Conservation (phyloP, 2,797 vertebrate species). For the Gymnothorax javanicus region DNA sequence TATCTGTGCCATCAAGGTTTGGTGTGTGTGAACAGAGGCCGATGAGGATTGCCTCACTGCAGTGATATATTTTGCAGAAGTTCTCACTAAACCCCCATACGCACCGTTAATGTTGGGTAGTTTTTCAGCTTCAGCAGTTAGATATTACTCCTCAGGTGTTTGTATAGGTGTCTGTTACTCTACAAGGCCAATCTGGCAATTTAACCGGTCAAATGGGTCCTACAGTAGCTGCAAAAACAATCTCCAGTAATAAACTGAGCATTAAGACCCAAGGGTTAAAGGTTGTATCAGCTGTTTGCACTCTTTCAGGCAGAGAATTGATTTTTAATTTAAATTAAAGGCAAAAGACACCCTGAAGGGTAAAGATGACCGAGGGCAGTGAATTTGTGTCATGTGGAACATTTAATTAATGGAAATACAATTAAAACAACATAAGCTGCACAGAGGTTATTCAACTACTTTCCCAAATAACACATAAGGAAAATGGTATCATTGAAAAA, state of each 20-base stretch:
- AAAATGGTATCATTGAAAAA: background rate
- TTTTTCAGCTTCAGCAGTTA: background rate
- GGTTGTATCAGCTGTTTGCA: background rate
- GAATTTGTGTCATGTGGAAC: background rate
- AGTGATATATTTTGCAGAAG: background rate
- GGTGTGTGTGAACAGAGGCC: background rate
- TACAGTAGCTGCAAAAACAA: background rate
- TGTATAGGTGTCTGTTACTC: background rate
- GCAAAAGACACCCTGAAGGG: background rate
- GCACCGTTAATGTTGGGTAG: background rate
- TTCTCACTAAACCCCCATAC: background rate
- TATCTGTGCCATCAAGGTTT: background rate
- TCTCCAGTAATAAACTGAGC: background rate
- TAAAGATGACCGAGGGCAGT: background rate
- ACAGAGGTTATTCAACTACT: background rate
- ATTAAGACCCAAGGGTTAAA: background rate
- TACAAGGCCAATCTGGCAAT: background rate
- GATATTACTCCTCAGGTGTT: background rate
- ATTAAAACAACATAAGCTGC: background rate
- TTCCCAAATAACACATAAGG: background rate
- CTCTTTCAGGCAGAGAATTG: background rate
- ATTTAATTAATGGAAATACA: background rate
- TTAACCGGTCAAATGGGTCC: background rate
- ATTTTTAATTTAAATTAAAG: slow-evolving; percentile 15
- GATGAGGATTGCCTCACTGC: background rate